Evolutionary conservation across 2,113 vertebrate species (phyloP), one percentile per base, ranked within the genome.

Genomic region (Spilogale gracilis): DNA sequence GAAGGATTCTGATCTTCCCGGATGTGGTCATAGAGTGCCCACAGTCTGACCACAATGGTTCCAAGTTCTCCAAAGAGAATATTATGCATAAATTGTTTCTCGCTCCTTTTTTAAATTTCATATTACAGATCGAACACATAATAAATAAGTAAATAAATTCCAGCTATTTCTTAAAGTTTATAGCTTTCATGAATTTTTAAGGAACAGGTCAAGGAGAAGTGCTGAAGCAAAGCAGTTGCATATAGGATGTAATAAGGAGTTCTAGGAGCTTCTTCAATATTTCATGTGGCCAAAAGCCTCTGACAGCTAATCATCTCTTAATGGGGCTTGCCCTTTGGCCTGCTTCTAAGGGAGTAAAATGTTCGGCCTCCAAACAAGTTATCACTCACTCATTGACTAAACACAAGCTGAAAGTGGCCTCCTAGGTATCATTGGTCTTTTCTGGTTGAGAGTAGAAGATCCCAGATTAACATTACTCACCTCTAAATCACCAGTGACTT

Each of bases 231-330:
- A 97, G 65, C 54, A 94, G 76, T 93, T 65, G 38, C 69, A 92
- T 84, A 27, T 63, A 71, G 94, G 89, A 50, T 96, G 65, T 92
- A 82, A 98, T 95, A 58, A 98, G 65, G 52, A 98, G 73, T 92
- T 95, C 92, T 98, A 97, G 99, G 97, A 99, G 97, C 95, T 74
- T 94, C 94, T 98, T 99, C 98, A 99, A 99, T 99, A 99, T 99
- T 99, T 99, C 91, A 99, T 99, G 98, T 98, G 54, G 85, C 95
- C 97, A 96, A 98, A 98, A 98, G 96, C 96, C 98, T 98, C 98
- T 98, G 97, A 98, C 98, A 98, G 98, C 98, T 99, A 98, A 99
- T 98, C 95, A 97, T 96, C 94, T 98, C 98, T 98, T 99, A 98
- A 98, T 98, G 97, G 96, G 95, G 88, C 95, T 98, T 98, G 95